A percentile compares a stretch with the other conserved stretches of the same genome.
phyloP scores from a whole-genome alignment of 2,888 invertebrate genomes.

The Machimus rusticus region DNA sequence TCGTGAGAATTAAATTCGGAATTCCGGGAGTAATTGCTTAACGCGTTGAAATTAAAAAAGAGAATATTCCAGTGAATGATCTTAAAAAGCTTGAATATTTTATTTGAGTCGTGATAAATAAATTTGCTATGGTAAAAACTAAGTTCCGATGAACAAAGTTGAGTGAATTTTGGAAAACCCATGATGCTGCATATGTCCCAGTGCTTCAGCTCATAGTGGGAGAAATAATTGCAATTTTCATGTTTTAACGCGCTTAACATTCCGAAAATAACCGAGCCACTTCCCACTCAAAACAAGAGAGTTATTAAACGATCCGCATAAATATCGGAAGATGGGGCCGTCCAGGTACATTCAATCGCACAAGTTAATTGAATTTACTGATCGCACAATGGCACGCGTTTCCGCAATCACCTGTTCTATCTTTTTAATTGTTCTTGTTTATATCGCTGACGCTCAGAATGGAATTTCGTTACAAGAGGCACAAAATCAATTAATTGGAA shows the following conservation, averaged over 20 bases:
- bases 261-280: neutral
- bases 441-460: neutral
- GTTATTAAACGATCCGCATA: neutral
- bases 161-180: neutral
- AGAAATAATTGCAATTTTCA: neutral
- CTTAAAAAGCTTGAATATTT: neutral
- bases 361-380: neutral
- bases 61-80: neutral
- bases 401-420: neutral
- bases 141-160: neutral
- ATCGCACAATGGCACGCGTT: neutral
- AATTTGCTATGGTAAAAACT: neutral
- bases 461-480: conserved; percentile 29
- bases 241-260: neutral
- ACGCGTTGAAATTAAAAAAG: neutral
- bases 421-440: neutral
- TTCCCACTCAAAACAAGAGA: neutral
- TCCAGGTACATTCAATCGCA: neutral
- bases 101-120: neutral
- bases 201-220: neutral
- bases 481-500: conserved; percentile 22
- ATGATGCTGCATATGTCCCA: neutral
- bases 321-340: neutral
- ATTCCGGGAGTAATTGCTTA: neutral
- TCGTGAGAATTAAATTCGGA: neutral